Evolutionary conservation across 2,797 vertebrate species (phyloP), one percentile per base, ranked within the genome.

Genomic region (Coregonus suidteri): DNA sequence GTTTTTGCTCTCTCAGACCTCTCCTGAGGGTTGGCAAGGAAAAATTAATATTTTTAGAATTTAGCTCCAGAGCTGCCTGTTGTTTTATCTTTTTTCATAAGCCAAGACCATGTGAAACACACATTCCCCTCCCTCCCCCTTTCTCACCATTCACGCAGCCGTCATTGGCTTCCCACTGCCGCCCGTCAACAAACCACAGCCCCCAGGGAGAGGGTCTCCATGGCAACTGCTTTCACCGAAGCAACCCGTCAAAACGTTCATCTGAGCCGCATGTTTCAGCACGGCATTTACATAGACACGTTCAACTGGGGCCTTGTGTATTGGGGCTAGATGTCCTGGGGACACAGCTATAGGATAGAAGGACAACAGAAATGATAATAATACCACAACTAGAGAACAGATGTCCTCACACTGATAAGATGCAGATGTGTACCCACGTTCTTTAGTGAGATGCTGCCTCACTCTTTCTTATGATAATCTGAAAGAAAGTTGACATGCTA

Each of bases 41-140:
- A 93, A 92, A 92, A 92, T 90, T 87, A 85, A 90, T 93, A 94
- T 94, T 94, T 95, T 94, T 95, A 94, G 93, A 92, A 76, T 85
- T 75, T 77, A 25, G 74, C 83, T 91, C 84, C 84, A 87, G 82
- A 87, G 83, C 86, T 88, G 90, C 91, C 75, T 92, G 90, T 94
- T 91, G 90, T 86, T 87, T 87, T 88, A 73, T 81, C 35, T 75
- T 74, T 83, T 87, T 87, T 90, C 78, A 90, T 88, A 83, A 90
- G 87, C 82, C 75, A 83, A 77, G 86, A 87, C 91, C 93, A 90
- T 94, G 94, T 93, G 93, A 95, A 95, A 93, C 87, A 80, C 84
- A 81, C 79, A 84, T 89, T 73, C 68, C 75, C 72, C 81, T 76
- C 41, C 41, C 41, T 47, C 78, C 66, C 79, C 86, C 85, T 90